Base-by-base conservation (phyloP, 2,797 vertebrate genomes). In the Mus minutoides region DNA sequence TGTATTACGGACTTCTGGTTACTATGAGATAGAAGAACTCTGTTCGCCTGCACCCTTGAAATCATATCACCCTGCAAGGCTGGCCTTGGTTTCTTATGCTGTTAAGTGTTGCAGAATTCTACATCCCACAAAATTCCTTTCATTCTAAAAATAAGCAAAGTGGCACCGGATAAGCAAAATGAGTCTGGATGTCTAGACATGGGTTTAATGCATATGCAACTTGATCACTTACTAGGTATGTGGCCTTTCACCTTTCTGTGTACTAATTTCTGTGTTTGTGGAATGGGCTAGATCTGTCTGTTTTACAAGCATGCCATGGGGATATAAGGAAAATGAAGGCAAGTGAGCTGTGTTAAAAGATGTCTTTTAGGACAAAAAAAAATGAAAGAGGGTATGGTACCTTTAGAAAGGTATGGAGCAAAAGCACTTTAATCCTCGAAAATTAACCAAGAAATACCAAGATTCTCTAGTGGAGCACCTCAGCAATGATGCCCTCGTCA, bases 111-210 rank as follows among this genome's bases (percentile, higher is more conserved):
- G 46, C 49, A 78, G 83, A 95, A 78, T 21, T 37, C n/a, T 69
- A 7, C 62, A 54, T 94, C 71, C 31, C 9, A 34, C 73, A 58
- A 84, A 94, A 94, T 97, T 91, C 82, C 71, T 96, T 94, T 95
- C 92, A 84, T 94, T 95, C 69, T 82, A 60, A 96, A 92, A 97
- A 92, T 77, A 71, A 97, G 73, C 90, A 85, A 52, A 90, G 90
- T 95, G 95, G 37, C 90, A 80, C 46, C 2, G 56, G 60, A 49
- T 85, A 91, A 91, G 49, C 82, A 69, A 80, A 94, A 94, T 22
- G 49, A 95, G 84, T 91, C 97, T 92, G 76, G 80, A 76, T 52
- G 93, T 97, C 94, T 96, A 97, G 96, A 97, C 88, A 3, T 86
- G 67, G 67, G 80, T 97, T 96, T 97, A 95, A 97, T 84, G 90